These are phyloP conservation scores for Polyommatus icarus DNA, from an alignment of 2,888 invertebrate species.

Conservation along the genomic window DNA sequence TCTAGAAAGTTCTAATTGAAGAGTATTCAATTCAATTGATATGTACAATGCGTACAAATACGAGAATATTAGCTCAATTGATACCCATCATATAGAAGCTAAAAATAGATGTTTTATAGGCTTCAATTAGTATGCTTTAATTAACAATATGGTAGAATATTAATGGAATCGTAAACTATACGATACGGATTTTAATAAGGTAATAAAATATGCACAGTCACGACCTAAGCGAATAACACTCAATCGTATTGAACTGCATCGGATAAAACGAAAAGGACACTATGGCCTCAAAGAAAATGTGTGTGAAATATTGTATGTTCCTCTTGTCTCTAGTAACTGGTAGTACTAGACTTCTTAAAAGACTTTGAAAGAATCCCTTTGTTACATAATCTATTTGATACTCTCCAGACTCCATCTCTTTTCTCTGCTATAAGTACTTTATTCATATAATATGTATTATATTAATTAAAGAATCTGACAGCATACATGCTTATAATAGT, in stretches of 20 bases:
- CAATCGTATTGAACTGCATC: neutral
- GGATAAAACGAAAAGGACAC: too few relatives aligned
- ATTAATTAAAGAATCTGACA: neutral
- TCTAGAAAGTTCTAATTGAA: neutral
- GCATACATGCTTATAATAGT: neutral
- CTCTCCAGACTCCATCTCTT: too few relatives aligned
- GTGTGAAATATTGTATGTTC: too few relatives aligned
- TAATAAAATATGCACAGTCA: neutral
- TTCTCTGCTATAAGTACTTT: too few relatives aligned
- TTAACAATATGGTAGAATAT: neutral
- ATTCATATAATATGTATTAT: neutral
- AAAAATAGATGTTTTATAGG: conserved; percentile 11
- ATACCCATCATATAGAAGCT: neutral
- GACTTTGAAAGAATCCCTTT: too few relatives aligned
- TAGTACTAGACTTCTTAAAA: too few relatives aligned
- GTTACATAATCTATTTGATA: too few relatives aligned
- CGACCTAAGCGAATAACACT: neutral
- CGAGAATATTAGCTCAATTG: neutral
- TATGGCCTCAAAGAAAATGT: neutral
- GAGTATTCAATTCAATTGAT: conserved; percentile 4
- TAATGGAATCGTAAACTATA: neutral
- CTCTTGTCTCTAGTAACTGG: too few relatives aligned
- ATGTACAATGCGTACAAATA: neutral
- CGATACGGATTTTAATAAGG: neutral
- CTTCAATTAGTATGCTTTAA: conserved; percentile 12